phyloP scores from a whole-genome alignment of 2,113 vertebrate species.

The Stomatorhinus ivindoensis region DNA sequence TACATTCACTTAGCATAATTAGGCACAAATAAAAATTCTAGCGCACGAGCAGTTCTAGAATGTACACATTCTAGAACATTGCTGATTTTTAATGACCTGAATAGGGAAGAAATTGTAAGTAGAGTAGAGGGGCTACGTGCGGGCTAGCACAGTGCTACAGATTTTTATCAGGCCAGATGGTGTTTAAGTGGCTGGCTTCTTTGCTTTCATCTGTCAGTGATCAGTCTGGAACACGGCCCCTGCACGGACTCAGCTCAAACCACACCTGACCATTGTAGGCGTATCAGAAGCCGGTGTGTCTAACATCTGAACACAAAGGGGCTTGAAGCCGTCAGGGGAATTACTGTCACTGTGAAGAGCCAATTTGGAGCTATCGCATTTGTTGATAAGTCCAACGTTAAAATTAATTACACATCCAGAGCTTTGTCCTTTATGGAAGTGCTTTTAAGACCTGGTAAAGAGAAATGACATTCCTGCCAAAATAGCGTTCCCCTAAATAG shows the following conservation, averaged over 20 bases:
- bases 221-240: neutral
- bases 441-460: neutral
- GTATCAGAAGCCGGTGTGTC: neutral
- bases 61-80: neutral
- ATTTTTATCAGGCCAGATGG: constrained; percentile 37
- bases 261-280: constrained; percentile 3
- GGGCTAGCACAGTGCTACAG: constrained; percentile 20
- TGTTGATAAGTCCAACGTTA: neutral
- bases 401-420: neutral
- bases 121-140: constrained; percentile 34
- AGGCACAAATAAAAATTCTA: neutral
- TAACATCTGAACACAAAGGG: neutral
- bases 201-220: constrained; percentile 10
- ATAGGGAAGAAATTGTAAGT: neutral
- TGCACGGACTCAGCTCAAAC: constrained; percentile 6
- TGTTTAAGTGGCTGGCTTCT: constrained; percentile 13
- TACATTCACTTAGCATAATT: neutral
- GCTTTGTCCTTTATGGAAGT: neutral
- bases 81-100: neutral
- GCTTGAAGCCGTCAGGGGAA: neutral
- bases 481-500: neutral
- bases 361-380: neutral
- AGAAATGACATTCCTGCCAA: neutral
- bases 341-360: neutral
- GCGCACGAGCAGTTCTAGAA: neutral